phyloP scores from a whole-genome alignment of 2,113 vertebrate species.

The Myxocyprinus asiaticus region DNA sequence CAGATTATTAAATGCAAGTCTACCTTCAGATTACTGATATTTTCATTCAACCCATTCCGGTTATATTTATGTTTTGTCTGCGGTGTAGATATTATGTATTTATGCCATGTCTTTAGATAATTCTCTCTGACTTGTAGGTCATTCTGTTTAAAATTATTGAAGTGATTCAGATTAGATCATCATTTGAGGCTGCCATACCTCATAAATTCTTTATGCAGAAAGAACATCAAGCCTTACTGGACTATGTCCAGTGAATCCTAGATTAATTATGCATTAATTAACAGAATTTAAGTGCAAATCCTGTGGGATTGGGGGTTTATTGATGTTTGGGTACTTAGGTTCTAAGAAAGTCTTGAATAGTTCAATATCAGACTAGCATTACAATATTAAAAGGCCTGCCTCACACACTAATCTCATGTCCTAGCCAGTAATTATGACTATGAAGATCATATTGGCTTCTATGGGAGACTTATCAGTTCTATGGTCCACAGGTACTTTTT shows the following conservation, averaged over 20 bases:
- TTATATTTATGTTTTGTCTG: constrained; percentile 37
- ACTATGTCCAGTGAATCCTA: not conserved
- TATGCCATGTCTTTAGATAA: constrained; percentile 13
- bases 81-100: constrained; percentile 7
- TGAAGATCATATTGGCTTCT: not conserved
- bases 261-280: not conserved
- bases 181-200: constrained; percentile 4
- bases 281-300: not conserved
- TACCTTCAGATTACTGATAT: constrained; percentile 60
- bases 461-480: not conserved
- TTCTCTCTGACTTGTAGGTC: too few relatives aligned
- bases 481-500: not conserved
- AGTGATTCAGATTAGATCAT: not conserved
- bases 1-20: constrained; percentile 61
- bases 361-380: not conserved
- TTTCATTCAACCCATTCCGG: constrained; percentile 25
- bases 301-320: not conserved
- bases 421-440: not conserved
- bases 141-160: too few relatives aligned
- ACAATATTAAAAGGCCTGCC: not conserved
- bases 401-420: constrained; percentile 27
- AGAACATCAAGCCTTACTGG: constrained; percentile 1
- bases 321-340: not conserved
- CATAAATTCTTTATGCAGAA: not conserved
- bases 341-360: not conserved